Conservation (phyloP, 2,888 invertebrate species). For the Heliconius aoede region DNA sequence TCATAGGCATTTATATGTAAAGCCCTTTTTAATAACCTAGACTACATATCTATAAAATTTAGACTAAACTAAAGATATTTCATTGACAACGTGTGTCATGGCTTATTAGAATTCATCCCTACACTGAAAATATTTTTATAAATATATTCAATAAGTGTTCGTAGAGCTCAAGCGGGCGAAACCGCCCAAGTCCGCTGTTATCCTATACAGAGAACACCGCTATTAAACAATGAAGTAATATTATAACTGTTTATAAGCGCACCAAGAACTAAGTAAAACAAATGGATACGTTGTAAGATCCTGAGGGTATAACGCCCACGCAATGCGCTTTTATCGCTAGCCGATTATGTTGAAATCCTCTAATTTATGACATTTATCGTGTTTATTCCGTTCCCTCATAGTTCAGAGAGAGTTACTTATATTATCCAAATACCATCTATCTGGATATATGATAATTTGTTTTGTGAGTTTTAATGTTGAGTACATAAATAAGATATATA, state of each 20-base stretch:
- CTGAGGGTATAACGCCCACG: slow-evolving; percentile 31
- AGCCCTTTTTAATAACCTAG: no score
- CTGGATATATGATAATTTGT: not conserved
- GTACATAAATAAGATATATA: not conserved
- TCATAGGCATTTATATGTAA: no score
- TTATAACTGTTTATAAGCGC: slow-evolving; percentile 10
- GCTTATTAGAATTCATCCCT: no score
- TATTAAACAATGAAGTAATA: slow-evolving; percentile 11
- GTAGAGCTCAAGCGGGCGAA: no score
- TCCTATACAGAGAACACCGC: not conserved
- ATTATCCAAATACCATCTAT: not conserved
- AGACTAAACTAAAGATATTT: no score
- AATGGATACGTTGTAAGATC: slow-evolving; percentile 28
- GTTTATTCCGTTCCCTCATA: slow-evolving; percentile 9
- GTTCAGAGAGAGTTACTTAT: not conserved
- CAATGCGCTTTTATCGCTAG: slow-evolving; percentile 30
- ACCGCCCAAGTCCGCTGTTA: no score
- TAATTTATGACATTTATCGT: slow-evolving; percentile 19
- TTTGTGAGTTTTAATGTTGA: not conserved
- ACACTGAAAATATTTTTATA: no score
- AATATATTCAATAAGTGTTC: no score
- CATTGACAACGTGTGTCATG: no score
- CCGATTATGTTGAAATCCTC: slow-evolving; percentile 34
- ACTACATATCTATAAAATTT: no score
- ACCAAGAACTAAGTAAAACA: slow-evolving; percentile 30